Evolutionary conservation across 2,113 vertebrate genomes (phyloP).

Genomic region (Epinephelus fuscoguttatus): DNA sequence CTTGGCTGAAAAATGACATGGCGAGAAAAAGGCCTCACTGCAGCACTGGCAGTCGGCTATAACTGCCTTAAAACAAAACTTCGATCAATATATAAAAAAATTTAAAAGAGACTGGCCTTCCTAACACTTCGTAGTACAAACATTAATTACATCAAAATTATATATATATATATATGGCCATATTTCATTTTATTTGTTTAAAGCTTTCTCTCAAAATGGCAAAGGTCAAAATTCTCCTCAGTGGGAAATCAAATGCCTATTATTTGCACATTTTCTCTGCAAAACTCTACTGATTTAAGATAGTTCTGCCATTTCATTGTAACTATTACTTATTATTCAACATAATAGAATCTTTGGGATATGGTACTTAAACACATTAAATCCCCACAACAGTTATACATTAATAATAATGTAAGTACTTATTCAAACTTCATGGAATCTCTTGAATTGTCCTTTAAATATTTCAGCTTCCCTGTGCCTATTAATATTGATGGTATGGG

Average conservation of each 20-base stretch:
- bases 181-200: too few relatives aligned
- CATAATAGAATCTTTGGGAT: slow-evolving; percentile 5
- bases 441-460: slow-evolving; percentile 36
- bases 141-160: too few relatives aligned
- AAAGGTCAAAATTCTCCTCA: slow-evolving; percentile 10
- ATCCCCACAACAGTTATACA: slow-evolving; percentile 15
- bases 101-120: too few relatives aligned
- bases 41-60: too few relatives aligned
- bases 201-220: not conserved
- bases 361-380: slow-evolving; percentile 5
- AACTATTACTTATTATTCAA: slow-evolving; percentile 10
- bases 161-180: too few relatives aligned
- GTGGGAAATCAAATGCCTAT: not conserved
- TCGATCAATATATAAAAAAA: too few relatives aligned
- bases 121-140: too few relatives aligned
- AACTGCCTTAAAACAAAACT: too few relatives aligned
- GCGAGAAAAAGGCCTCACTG: too few relatives aligned
- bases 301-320: not conserved
- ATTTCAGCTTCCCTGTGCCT: slow-evolving; percentile 28
- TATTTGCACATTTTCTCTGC: not conserved
- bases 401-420: slow-evolving; percentile 14
- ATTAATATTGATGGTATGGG: slow-evolving; percentile 56
- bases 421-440: slow-evolving; percentile 32
- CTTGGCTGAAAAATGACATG: too few relatives aligned
- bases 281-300: not conserved